These are phyloP conservation scores for Mycetomoellerius zeteki DNA, from an alignment of 1,140 invertebrate species.

Conservation along the genomic window DNA sequence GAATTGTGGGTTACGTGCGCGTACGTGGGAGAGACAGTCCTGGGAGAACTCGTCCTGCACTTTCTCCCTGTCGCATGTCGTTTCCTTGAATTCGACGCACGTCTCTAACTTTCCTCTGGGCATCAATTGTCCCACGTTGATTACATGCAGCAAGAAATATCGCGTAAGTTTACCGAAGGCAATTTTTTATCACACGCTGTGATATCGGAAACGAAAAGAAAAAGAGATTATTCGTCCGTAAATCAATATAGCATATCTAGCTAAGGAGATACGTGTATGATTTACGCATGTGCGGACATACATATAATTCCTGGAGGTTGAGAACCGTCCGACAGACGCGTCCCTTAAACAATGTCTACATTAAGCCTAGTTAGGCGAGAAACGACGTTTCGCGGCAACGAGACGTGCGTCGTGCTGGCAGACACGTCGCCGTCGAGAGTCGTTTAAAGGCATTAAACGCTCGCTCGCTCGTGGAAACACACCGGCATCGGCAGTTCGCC, in stretches of 20 bases:
- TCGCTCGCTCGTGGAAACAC: conserved; percentile 39
- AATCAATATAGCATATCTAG: not conserved
- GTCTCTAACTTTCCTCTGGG: conserved; percentile 40
- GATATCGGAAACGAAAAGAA: not conserved
- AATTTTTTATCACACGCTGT: conserved; percentile 2
- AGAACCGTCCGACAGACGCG: conserved; percentile 54
- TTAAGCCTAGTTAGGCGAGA: conserved; percentile 71
- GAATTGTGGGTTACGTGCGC: conserved; percentile 63
- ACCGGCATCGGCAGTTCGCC: conserved; percentile 52
- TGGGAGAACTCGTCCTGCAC: conserved; percentile 46
- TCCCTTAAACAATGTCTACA: conserved; percentile 73
- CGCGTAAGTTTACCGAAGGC: not conserved
- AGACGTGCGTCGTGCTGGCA: conserved; percentile 45
- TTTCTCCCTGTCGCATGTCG: conserved; percentile 62
- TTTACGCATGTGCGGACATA: not conserved
- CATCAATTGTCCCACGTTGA: conserved; percentile 24
- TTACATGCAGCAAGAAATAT: not conserved
- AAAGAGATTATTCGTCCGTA: not conserved
- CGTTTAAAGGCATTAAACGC: conserved; percentile 64
- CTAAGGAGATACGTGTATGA: not conserved
- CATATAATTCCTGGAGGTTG: conserved; percentile 50
- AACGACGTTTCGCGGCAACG: conserved; percentile 55
- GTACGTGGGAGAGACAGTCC: conserved; percentile 65
- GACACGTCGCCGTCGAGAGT: conserved; percentile 51
- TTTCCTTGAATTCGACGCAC: conserved; percentile 56